Evolutionary conservation across 2,113 vertebrate species (phyloP), one percentile per base, ranked within the genome.

Genomic region (Ibidorhyncha struthersii): DNA sequence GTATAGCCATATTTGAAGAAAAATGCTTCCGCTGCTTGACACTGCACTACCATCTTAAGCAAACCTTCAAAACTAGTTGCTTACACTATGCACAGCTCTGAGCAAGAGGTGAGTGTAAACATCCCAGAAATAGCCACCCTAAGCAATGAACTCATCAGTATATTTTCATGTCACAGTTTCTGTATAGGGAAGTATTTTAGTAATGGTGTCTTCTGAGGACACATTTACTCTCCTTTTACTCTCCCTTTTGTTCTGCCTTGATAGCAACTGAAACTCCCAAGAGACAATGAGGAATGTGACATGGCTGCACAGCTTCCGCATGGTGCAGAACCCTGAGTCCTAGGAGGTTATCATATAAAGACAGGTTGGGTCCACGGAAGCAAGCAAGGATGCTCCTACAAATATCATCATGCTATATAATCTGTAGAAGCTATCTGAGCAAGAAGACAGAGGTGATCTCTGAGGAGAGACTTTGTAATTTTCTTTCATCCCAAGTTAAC

Each of bases 91-190:
- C 65, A 71, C 47, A 82, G 29, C 34, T 94, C 61, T 82, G 70
- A 93, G 32, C 26, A 80, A 85, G 67, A 90, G 76, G 72, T 72
- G 76, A 91, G n/a, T 49, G 29, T 58, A 90, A 97, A 94, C 59
- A 83, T 50, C 32, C 82, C 59, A 90, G 88, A 90, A 94, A 94
- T 47, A 94, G 67, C 32, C n/a, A 22, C 52, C 62, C 85, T 66
- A 71, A 58, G 79, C 88, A 94, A 71, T 41, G 59, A 93, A 82
- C 63, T 94, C 85, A 80, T 56, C 34, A 3, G 45, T 89, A 43
- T 13, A 45, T 78, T 77, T 89, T 82, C 53, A 61, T 86, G 53
- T 56, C 95, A 93, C 62, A 62, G 41, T 95, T 91, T 88, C 88
- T 92, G 32, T 71, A 56, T 2, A 86, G 32, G 50, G 19, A 74